Conservation (phyloP, 2,113 vertebrate genomes). For the Dermatemys mawii region DNA sequence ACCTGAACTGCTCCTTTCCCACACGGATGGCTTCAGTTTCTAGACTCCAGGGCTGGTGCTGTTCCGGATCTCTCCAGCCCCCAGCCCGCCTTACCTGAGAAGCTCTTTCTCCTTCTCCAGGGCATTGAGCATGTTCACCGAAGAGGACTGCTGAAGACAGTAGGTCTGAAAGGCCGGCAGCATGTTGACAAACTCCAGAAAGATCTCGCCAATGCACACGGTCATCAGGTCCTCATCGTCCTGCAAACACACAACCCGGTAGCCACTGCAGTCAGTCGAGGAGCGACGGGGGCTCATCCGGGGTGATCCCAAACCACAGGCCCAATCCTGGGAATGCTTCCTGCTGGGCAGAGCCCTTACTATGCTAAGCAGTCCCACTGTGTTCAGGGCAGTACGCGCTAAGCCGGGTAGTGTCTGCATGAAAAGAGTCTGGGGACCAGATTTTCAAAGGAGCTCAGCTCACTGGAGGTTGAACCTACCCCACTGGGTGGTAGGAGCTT, state of each 20-base stretch:
- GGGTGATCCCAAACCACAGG: background rate
- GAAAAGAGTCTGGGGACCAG: background rate
- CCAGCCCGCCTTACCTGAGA: conserved; percentile 81
- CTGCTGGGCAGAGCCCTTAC: background rate
- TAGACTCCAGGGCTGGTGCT: background rate
- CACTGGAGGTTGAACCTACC: background rate
- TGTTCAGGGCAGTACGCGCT: background rate
- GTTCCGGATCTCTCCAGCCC: background rate
- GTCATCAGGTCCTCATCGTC: conserved; percentile 90
- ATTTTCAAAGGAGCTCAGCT: background rate
- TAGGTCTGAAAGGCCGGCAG: conserved; percentile 95
- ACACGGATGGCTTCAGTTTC: background rate
- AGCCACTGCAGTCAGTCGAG: conserved; percentile 5
- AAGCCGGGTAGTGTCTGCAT: background rate
- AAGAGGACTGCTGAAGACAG: conserved; percentile 91
- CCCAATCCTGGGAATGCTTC: background rate
- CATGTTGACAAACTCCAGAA: conserved; percentile 94
- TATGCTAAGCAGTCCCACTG: too few species aligned
- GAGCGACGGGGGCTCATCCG: rapidly evolving
- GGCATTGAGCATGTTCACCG: conserved; percentile 89
- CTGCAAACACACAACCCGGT: conserved; percentile 67
- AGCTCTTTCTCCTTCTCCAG: conserved; percentile 95
- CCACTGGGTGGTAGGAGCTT: background rate
- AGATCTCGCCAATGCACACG: conserved; percentile 90
- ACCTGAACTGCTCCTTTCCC: background rate